phyloP scores from a whole-genome alignment of 2,113 vertebrate species.

The Tupaia chinensis region DNA sequence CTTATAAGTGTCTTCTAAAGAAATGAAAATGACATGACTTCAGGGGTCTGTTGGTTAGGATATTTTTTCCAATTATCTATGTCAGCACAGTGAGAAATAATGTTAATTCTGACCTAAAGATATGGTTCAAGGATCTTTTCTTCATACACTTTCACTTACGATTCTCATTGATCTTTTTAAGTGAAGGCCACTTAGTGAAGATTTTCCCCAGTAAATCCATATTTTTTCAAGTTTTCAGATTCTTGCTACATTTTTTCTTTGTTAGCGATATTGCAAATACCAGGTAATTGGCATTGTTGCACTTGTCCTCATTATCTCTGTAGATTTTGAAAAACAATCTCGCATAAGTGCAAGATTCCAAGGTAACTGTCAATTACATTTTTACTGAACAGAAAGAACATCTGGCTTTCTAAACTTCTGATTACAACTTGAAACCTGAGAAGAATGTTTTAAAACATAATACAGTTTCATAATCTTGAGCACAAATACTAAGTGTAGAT shows the following conservation, averaged over 20 bases:
- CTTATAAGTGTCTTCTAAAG: slow-evolving; percentile 72
- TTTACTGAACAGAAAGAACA: slow-evolving; percentile 65
- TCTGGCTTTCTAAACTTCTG: slow-evolving; percentile 68
- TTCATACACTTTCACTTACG: slow-evolving; percentile 49
- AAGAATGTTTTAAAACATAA: slow-evolving; percentile 47
- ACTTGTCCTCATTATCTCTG: slow-evolving; percentile 62
- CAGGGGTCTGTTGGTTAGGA: slow-evolving; percentile 73
- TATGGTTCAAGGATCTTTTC: slow-evolving; percentile 80
- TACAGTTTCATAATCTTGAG: slow-evolving; percentile 18
- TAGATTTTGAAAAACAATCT: slow-evolving; percentile 61
- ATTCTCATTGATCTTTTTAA: slow-evolving; percentile 73
- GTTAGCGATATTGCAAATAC: slow-evolving; percentile 52
- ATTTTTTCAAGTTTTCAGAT: slow-evolving; percentile 73
- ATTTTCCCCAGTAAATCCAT: slow-evolving; percentile 59
- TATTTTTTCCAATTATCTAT: slow-evolving; percentile 80
- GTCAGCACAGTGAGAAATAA: slow-evolving; percentile 80
- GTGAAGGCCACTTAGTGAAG: slow-evolving; percentile 65
- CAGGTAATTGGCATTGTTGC: slow-evolving; percentile 56
- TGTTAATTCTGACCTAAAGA: slow-evolving; percentile 84
- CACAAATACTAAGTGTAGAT: slow-evolving; percentile 20
- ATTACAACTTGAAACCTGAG: slow-evolving; percentile 57
- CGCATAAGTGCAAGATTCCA: slow-evolving; percentile 52
- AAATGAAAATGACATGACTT: slow-evolving; percentile 81
- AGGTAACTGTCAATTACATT: slow-evolving; percentile 77
- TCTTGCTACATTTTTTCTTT: slow-evolving; percentile 42